Percentiles rank a stretch among this genome's conserved stretches.
Evolutionary conservation across 2,113 vertebrate species (phyloP).

Genomic region (Felis chaus): DNA sequence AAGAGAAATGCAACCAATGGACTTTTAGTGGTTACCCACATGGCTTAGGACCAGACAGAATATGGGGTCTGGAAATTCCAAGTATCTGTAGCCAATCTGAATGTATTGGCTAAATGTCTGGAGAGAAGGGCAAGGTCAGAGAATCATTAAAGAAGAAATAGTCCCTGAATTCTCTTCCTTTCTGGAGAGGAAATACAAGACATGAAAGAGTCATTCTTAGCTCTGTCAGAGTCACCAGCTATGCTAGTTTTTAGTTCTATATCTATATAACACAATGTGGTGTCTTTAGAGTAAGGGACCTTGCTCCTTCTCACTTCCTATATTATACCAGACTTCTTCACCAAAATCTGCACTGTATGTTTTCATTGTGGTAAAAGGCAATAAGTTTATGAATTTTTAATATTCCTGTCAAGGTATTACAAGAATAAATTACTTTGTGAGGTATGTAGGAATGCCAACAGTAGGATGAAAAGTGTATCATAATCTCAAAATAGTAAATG

Average conservation of each 20-base stretch:
- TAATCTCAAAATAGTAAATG: constrained; percentile 67
- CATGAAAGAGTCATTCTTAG: background rate
- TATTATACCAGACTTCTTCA: background rate
- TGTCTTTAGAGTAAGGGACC: background rate
- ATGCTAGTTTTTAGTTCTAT: background rate
- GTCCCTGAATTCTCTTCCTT: background rate
- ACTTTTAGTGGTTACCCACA: background rate
- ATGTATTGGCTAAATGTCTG: background rate
- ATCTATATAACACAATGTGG: background rate
- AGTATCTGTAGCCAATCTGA: background rate
- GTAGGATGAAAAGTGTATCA: constrained; percentile 48
- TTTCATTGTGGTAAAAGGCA: constrained; percentile 55
- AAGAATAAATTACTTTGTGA: constrained; percentile 59
- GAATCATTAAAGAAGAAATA: background rate
- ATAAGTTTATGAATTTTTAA: constrained; percentile 72
- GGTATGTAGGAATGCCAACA: constrained; percentile 1
- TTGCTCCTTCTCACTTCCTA: background rate
- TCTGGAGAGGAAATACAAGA: background rate
- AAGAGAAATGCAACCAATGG: background rate
- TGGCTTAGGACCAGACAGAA: background rate
- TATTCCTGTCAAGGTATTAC: constrained; percentile 63
- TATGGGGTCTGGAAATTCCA: background rate
- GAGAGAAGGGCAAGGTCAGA: background rate
- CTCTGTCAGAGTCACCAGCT: background rate
- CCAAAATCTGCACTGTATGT: background rate